Evolutionary conservation across 92 coral and sea anemone species (phyloP).

Genomic region (Bergia puertoricense): DNA sequence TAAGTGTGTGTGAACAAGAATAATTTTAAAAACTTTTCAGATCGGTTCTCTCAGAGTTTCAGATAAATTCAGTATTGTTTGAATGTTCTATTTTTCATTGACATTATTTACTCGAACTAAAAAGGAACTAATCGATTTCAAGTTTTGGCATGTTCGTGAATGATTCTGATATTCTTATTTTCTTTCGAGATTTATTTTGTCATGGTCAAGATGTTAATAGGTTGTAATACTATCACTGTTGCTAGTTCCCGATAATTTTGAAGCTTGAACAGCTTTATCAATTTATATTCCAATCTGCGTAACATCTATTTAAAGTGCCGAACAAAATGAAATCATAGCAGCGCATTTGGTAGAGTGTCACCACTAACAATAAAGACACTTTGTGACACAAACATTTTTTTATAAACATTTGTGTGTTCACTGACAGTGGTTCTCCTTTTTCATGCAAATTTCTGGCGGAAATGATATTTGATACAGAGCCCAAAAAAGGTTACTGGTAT

Average conservation of each 20-base stretch:
- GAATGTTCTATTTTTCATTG: not conserved
- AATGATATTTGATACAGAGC: conserved; percentile 30
- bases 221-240: not conserved
- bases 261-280: not conserved
- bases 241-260: not conserved
- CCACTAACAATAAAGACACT: not conserved
- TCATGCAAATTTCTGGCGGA: conserved; percentile 36
- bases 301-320: not conserved
- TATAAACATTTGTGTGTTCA: not conserved
- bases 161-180: not conserved
- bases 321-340: not conserved
- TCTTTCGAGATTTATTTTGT: conserved; percentile 9
- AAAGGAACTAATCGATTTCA: not conserved
- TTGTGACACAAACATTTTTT: not conserved
- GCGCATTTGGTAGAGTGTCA: not conserved
- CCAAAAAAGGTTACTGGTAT: conserved; percentile 3
- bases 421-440: not conserved
- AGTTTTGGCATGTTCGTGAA: not conserved
- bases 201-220: not conserved
- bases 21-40: not conserved
- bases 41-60: conserved; percentile 4
- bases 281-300: not conserved
- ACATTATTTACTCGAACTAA: not conserved
- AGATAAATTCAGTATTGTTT: not conserved
- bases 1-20: not conserved